Base-by-base conservation (phyloP, 2,797 vertebrate species). In the Chelonia mydas region DNA sequence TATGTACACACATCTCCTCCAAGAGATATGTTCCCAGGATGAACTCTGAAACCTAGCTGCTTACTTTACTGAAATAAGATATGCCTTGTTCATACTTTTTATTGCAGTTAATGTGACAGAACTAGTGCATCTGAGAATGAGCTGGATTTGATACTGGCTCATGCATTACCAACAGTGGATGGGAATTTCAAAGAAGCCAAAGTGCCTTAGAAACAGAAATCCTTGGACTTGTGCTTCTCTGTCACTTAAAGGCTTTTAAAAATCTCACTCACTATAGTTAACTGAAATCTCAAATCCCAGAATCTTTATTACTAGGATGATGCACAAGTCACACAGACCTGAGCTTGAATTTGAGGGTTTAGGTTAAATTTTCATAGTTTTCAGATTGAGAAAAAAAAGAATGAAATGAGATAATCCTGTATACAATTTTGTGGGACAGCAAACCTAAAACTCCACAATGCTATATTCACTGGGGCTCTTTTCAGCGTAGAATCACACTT, bases 301-400 rank as follows among this genome's bases (percentile, higher is more conserved):
- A 3, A 51, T 7, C 6, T 55, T 77, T 33, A 19, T 53, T 89
- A 47, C 31, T 90, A 74, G 53, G 81, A 27, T 19, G 5, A 53
- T 3, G 21, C 2, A 57, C 17, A 45, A 82, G 28, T 65, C 53
- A 82, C 79, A 28, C 6, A 93, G 84, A 79, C 5, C 12, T 16
- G 54, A 33, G 83, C 1, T 0, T 41, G 28, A 4, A 88, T 87
- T 83, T 77, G 33, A 78, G 88, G 68, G 37, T 19, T 84, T 74
- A 79, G 13, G 25, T 76, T 47, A 47, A 76, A 13, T 28, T 15
- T 61, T 83, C 83, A 76, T 55, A 81, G 10, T 84, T 37, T 78
- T 61, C 84, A 68, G 33, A 59, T 19, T 53, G n/a, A 88, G 8
- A 68, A 91, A 88, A 92, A 9, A 37, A 16, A 53, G 10, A 94